Percentiles rank a stretch among this genome's conserved stretches.
Conservation (phyloP, 1,140 invertebrate species). For the Linepithema humile region DNA sequence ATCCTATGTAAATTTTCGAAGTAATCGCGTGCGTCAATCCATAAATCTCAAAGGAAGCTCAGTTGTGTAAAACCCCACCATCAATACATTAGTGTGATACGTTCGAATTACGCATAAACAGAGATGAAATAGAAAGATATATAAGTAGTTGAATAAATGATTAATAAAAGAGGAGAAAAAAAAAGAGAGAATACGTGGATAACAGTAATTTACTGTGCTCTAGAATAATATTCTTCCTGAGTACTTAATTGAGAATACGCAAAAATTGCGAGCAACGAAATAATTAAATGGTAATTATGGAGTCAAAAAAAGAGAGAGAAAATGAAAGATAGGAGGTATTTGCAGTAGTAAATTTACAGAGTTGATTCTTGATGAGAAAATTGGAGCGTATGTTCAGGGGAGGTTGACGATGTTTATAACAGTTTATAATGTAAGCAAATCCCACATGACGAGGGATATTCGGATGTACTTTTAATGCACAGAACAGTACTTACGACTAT, state of each 20-base stretch:
- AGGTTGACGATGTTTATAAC: neutral
- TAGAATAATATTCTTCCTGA: neutral
- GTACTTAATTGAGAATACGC: neutral
- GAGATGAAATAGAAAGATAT: neutral
- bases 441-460: neutral
- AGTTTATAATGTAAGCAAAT: neutral
- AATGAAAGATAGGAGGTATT: neutral
- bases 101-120: neutral
- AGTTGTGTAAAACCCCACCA: neutral
- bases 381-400: neutral
- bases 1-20: neutral
- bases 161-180: neutral
- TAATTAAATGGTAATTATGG: neutral
- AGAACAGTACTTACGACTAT: neutral
- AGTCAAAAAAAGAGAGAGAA: neutral
- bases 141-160: neutral
- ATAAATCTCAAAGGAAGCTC: neutral
- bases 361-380: neutral
- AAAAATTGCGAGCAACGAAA: neutral
- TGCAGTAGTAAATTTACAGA: neutral
- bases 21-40: neutral
- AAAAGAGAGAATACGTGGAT: neutral
- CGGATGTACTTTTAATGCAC: neutral
- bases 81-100: neutral
- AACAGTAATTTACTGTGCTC: neutral